Percentiles rank a stretch among this genome's conserved stretches.
phyloP scores from a whole-genome alignment of 2,797 vertebrate genomes.

The Chrosomus eos region DNA sequence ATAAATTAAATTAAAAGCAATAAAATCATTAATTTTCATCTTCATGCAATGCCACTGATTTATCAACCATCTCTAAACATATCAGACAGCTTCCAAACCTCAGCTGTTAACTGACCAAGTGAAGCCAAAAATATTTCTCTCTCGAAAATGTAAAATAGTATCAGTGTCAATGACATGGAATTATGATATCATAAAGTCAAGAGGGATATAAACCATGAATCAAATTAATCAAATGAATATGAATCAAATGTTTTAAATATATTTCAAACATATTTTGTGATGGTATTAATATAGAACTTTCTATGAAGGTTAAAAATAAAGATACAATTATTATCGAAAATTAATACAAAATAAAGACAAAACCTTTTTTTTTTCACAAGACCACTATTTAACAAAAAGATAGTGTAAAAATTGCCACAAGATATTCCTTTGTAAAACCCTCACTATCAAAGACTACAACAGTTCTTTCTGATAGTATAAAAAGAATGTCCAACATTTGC shows the following conservation, averaged over 20 bases:
- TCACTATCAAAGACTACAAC: constrained; percentile 31
- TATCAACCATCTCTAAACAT: background rate
- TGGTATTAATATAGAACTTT: constrained; percentile 27
- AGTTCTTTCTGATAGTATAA: constrained; percentile 26
- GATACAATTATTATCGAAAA: background rate
- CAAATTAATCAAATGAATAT: no score
- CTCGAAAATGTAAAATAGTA: background rate
- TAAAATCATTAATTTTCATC: background rate
- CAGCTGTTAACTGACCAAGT: background rate
- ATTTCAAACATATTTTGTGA: constrained; percentile 7
- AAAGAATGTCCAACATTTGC: constrained; percentile 28
- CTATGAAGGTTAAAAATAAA: constrained; percentile 28
- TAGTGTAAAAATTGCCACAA: constrained; percentile 29
- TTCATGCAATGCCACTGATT: constrained; percentile 1
- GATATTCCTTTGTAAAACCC: constrained; percentile 36
- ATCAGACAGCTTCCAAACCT: constrained; percentile 5
- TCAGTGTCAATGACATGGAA: constrained; percentile 26
- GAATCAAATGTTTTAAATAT: background rate
- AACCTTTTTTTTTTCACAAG: constrained; percentile 3
- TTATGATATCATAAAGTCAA: constrained; percentile 4
- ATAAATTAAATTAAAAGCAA: constrained; percentile 12
- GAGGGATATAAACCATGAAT: background rate
- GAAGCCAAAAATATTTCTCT: constrained; percentile 2
- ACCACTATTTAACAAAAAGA: constrained; percentile 41
- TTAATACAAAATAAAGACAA: constrained; percentile 4